phyloP scores from a whole-genome alignment of 1,140 invertebrate genomes.

The Pseudomyrmex gracilis region DNA sequence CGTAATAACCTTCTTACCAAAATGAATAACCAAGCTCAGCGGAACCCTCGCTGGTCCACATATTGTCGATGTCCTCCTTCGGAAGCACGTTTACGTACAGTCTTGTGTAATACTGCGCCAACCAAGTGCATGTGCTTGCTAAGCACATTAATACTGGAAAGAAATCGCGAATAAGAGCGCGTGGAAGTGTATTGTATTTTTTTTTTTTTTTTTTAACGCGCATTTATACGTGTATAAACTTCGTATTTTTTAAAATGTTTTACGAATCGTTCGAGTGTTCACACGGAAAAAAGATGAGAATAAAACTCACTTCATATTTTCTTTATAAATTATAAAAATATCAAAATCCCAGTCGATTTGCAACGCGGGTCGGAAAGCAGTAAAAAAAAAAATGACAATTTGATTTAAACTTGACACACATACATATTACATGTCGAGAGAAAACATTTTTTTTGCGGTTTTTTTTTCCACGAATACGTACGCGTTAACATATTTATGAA shows the following conservation, averaged over 20 bases:
- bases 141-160: constrained; percentile 90
- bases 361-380: no score
- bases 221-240: no score
- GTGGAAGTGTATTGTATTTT: neutral
- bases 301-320: no score
- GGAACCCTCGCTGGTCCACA: constrained; percentile 90
- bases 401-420: no score
- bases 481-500: constrained; percentile 91
- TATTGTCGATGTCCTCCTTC: constrained; percentile 90
- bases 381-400: no score
- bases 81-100: constrained; percentile 92
- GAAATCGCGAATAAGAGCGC: neutral
- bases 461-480: constrained; percentile 84
- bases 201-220: no score
- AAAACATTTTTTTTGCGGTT: constrained; percentile 1
- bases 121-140: constrained; percentile 90
- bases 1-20: constrained; percentile 86
- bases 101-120: constrained; percentile 90
- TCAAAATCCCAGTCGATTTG: no score
- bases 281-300: no score
- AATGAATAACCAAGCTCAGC: constrained; percentile 92
- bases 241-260: neutral
- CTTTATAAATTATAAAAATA: no score
- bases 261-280: neutral
- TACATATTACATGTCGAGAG: no score